Percentiles rank a stretch among this genome's conserved stretches.
phyloP scores from a whole-genome alignment of 1,140 invertebrate species.

The Drosophila auraria region DNA sequence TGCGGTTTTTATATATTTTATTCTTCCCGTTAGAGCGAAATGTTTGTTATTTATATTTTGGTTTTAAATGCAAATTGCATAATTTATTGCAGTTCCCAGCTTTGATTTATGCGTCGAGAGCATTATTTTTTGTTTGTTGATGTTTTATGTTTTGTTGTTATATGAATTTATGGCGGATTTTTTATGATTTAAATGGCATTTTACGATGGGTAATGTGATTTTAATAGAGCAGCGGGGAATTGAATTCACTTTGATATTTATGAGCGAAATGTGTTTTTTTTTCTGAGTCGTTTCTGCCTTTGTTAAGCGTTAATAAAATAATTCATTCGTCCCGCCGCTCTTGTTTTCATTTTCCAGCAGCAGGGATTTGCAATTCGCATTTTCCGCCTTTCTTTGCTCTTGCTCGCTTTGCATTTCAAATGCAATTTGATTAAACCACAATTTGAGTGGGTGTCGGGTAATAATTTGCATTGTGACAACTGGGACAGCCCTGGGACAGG shows the following conservation, averaged over 20 bases:
- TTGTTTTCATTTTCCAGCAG: slow-evolving; percentile 26
- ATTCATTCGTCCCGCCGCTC: slow-evolving; percentile 34
- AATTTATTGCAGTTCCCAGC: slow-evolving; percentile 65
- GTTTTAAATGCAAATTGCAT: slow-evolving; percentile 72
- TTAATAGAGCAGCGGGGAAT: slow-evolving; percentile 54
- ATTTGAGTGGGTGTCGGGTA: slow-evolving; percentile 24
- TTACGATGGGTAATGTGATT: slow-evolving; percentile 59
- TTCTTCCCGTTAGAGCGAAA: slow-evolving; percentile 23
- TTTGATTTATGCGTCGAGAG: slow-evolving; percentile 62
- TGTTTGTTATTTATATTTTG: slow-evolving; percentile 64
- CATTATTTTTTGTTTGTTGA: slow-evolving; percentile 52
- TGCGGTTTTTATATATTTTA: slow-evolving; percentile 25
- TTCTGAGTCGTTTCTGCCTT: slow-evolving; percentile 6
- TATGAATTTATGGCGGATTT: slow-evolving; percentile 40
- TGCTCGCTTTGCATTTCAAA: slow-evolving; percentile 29
- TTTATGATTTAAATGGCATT: slow-evolving; percentile 62
- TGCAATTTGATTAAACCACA: slow-evolving; percentile 58
- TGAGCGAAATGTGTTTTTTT: slow-evolving; percentile 12
- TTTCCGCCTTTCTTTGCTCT: slow-evolving; percentile 12
- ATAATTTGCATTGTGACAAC: slow-evolving; percentile 53
- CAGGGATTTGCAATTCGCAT: slow-evolving; percentile 46
- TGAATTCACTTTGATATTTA: slow-evolving; percentile 50
- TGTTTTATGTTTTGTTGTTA: slow-evolving; percentile 48
- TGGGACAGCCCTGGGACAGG: slow-evolving; percentile 26
- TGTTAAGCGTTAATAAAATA: slow-evolving; percentile 51